Evolutionary conservation across 2,113 vertebrate species (phyloP).

Genomic region (Pyrgilauda ruficollis): DNA sequence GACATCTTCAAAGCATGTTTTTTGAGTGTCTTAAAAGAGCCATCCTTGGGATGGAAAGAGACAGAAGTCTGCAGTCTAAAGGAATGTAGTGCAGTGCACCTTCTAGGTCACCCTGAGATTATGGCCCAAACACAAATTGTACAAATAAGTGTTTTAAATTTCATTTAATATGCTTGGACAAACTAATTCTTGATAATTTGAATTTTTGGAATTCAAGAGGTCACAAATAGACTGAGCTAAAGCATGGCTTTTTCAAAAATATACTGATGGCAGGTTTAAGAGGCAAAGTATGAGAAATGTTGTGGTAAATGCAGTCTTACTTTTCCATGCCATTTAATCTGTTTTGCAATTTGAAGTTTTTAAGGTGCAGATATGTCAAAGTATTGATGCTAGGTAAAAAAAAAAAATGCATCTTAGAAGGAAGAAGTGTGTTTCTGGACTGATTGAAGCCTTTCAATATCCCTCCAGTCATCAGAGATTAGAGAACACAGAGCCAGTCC

Average conservation of each 20-base stretch:
- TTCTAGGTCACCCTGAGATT: neutral
- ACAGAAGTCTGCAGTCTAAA: neutral
- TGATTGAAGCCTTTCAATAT: neutral
- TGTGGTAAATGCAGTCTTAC: neutral
- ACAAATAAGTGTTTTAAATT: neutral
- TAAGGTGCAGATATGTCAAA: neutral
- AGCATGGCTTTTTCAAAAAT: neutral
- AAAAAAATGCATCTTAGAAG: neutral
- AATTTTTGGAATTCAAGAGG: neutral
- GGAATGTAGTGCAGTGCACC: neutral
- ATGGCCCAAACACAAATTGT: neutral
- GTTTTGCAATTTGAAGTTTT: neutral
- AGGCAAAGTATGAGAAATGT: neutral
- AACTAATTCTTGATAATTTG: neutral
- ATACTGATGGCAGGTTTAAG: neutral
- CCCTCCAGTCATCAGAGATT: neutral
- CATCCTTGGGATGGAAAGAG: neutral
- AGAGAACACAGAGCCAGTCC: neutral
- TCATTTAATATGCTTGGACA: neutral
- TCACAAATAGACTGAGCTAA: neutral
- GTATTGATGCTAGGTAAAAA: neutral
- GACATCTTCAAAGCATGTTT: constrained; percentile 32
- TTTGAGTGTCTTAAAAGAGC: constrained; percentile 1
- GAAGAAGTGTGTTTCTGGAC: neutral
- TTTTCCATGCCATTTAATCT: neutral